phyloP scores from a whole-genome alignment of 2,797 vertebrate genomes.

The Harpagifer antarcticus region DNA sequence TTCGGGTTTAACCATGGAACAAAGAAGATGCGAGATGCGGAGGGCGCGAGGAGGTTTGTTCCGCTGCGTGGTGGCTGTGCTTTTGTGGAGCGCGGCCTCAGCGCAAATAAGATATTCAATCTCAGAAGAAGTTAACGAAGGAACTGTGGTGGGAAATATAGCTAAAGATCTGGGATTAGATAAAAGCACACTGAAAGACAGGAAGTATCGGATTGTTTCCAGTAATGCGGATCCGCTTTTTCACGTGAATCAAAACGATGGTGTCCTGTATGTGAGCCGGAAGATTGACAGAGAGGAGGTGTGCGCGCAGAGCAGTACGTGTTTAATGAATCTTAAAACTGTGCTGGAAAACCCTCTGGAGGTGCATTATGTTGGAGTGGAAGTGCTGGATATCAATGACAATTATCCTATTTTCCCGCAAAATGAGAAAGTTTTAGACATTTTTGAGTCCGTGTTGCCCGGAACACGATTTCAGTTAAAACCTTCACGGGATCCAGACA shows the following conservation, averaged over 20 bases:
- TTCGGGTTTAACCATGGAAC: slow-evolving; percentile 44
- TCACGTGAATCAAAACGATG: slow-evolving; percentile 72
- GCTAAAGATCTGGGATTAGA: slow-evolving; percentile 82
- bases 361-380: slow-evolving; percentile 56
- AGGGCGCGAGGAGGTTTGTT: neutral
- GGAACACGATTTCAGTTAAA: slow-evolving; percentile 67
- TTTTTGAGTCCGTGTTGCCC: slow-evolving; percentile 65
- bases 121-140: slow-evolving; percentile 77
- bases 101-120: slow-evolving; percentile 76
- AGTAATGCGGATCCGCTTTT: slow-evolving; percentile 40
- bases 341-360: slow-evolving; percentile 70
- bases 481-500: slow-evolving; percentile 60
- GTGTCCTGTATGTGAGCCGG: slow-evolving; percentile 75
- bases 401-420: slow-evolving; percentile 60
- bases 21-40: slow-evolving; percentile 18
- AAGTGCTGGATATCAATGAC: slow-evolving; percentile 75
- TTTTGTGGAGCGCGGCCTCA: slow-evolving; percentile 43
- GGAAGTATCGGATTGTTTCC: slow-evolving; percentile 60
- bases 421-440: slow-evolving; percentile 51
- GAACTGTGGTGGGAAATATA: slow-evolving; percentile 80
- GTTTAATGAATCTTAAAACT: slow-evolving; percentile 75
- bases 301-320: slow-evolving; percentile 70
- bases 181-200: slow-evolving; percentile 22
- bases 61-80: slow-evolving; percentile 13
- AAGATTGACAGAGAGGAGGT: slow-evolving; percentile 83